Evolutionary conservation across 2,113 vertebrate genomes (phyloP), one percentile per base, ranked within the genome.

Genomic region (Loxodonta africana): DNA sequence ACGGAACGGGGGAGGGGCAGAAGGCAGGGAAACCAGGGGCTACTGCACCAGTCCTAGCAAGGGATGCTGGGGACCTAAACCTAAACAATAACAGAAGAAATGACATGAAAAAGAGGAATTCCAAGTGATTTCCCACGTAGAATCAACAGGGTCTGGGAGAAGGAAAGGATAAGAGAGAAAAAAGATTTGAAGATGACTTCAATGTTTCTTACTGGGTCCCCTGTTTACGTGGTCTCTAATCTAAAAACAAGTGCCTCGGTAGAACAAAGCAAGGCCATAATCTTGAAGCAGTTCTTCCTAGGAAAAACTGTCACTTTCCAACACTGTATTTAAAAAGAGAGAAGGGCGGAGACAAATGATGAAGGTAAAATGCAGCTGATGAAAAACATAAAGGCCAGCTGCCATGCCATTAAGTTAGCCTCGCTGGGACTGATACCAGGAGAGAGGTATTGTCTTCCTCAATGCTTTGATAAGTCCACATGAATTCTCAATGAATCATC

Each of bases 271-370:
- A 41, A 73, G 81, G 53, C 71, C 89, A 78, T 60, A 62, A 88
- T 53, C 69, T 21, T 78, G 23, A 3, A 73, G 73, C 14, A 60
- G 65, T 80, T 92, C 86, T 85, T 92, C 84, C 89, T 12, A 20
- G 76, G 62, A 73, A 88, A 78, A 84, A 89, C 77, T 60, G 67
- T 71, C 62, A 77, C 67, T 92, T 91, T 89, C 73, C 48, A 44
- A 89, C 30, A 51, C 41, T 12, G 12, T 17, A 84, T 14, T 89
- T 94, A 57, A n/a, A 48, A 82, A 83, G 81, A 76, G 28, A 53
- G 18, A 85, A 62, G 51, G 25, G 67, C 71, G 21, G 53, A 84
- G 90, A 81, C 57, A 62, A 26, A 73, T 18, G 46, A 46, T 0
- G 41, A 60, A 91, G 57, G 83, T 74, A 37, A 44, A 48, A 60